A percentile compares a stretch with the other conserved stretches of the same genome.
Evolutionary conservation across 2,113 vertebrate genomes (phyloP).

Genomic region (Porphyrio hochstetteri): DNA sequence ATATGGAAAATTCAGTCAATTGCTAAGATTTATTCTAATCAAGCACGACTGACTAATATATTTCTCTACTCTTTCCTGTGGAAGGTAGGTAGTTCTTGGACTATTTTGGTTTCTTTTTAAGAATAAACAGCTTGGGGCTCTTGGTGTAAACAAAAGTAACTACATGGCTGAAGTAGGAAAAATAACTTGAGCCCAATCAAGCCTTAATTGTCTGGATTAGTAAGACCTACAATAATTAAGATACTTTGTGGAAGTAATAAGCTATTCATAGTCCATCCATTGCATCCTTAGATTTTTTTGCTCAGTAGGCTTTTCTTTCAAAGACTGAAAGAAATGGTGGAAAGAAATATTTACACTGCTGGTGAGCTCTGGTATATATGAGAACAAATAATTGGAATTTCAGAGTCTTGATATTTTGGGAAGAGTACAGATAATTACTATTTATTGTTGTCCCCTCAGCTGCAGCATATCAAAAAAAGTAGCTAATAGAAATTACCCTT

Average conservation of each 20-base stretch:
- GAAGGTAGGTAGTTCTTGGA: not conserved
- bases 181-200: conserved; percentile 56
- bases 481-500: not conserved
- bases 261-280: not conserved
- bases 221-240: conserved; percentile 16
- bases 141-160: conserved; percentile 18
- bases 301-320: not conserved
- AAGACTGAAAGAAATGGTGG: not conserved
- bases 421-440: conserved; percentile 11
- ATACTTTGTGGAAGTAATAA: not conserved
- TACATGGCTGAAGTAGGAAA: not conserved
- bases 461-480: not conserved
- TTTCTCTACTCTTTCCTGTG: not conserved
- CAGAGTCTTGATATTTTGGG: not conserved
- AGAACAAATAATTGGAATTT: conserved; percentile 1
- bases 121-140: not conserved
- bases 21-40: not conserved
- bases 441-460: conserved; percentile 34
- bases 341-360: not conserved
- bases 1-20: not conserved
- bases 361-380: not conserved
- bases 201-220: conserved; percentile 20
- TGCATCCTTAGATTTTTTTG: not conserved
- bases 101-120: not conserved
- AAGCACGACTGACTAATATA: not conserved